Conservation (phyloP, 2,113 vertebrate species). For the Siphamia tubifer region DNA sequence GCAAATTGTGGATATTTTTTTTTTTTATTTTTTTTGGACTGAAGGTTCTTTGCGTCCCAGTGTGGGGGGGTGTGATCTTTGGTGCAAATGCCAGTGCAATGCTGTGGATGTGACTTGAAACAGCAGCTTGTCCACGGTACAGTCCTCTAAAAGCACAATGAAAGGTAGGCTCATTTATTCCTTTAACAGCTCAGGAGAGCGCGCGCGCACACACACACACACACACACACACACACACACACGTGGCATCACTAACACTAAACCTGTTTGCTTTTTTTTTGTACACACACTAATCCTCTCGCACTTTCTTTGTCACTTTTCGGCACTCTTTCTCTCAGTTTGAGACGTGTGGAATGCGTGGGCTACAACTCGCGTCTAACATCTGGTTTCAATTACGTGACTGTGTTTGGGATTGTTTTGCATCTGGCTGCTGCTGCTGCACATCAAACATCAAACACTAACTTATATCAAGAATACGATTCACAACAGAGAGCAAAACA, state of each 20-base stretch:
- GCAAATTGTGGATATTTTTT: slow-evolving; percentile 1
- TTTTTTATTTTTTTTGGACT: no score
- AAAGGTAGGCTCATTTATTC: slow-evolving; percentile 69
- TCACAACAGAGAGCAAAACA: background rate
- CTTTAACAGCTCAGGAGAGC: background rate
- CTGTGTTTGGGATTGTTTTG: slow-evolving; percentile 82
- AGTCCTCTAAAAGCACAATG: slow-evolving; percentile 66
- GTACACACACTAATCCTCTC: background rate
- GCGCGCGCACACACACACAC: background rate
- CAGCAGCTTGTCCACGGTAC: slow-evolving; percentile 26
- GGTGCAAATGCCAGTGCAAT: slow-evolving; percentile 57
- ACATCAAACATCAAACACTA: slow-evolving; percentile 53
- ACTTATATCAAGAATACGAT: background rate
- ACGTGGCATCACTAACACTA: background rate
- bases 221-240: background rate
- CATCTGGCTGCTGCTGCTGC: slow-evolving; percentile 66
- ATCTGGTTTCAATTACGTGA: slow-evolving; percentile 91
- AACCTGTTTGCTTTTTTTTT: background rate
- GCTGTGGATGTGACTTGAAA: slow-evolving; percentile 69
- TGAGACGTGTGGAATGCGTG: slow-evolving; percentile 71
- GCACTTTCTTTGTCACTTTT: slow-evolving; percentile 31
- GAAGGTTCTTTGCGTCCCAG: no score
- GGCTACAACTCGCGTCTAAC: slow-evolving; percentile 68
- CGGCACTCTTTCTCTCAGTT: background rate
- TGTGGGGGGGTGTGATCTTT: no score